These are phyloP conservation scores for Strigamia crassipes DNA, from an alignment of 2,888 invertebrate species.

Conservation along the genomic window DNA sequence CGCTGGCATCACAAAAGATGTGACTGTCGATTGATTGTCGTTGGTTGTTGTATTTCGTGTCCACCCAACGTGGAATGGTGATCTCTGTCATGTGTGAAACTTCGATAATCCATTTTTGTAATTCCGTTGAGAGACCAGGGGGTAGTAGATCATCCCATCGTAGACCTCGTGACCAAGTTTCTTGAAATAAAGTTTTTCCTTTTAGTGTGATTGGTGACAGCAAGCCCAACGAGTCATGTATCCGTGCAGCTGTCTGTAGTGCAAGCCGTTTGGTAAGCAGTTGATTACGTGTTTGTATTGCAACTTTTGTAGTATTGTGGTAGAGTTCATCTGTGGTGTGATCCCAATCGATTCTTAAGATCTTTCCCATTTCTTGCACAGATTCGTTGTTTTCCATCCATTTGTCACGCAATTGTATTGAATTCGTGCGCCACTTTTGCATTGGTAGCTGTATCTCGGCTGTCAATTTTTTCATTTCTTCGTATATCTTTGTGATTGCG, in stretches of 20 bases:
- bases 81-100: background rate
- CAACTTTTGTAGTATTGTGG: background rate
- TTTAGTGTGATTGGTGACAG: background rate
- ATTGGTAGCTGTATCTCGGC: background rate
- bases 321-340: background rate
- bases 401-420: background rate
- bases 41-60: background rate
- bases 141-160: slow-evolving; percentile 8
- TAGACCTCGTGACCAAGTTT: slow-evolving; percentile 31
- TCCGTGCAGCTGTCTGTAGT: background rate
- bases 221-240: slow-evolving; percentile 13
- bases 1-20: slow-evolving; percentile 36
- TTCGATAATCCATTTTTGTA: background rate
- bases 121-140: background rate
- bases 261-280: background rate
- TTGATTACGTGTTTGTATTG: background rate
- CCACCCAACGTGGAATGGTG: background rate
- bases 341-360: background rate
- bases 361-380: background rate
- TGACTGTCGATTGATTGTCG: background rate
- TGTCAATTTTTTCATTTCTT: background rate
- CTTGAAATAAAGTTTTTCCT: slow-evolving; percentile 43
- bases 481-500: background rate
- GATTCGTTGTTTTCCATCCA: background rate
- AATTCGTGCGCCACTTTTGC: background rate